Base-by-base conservation (phyloP, 2,113 vertebrate genomes). In the Cepphus grylle region DNA sequence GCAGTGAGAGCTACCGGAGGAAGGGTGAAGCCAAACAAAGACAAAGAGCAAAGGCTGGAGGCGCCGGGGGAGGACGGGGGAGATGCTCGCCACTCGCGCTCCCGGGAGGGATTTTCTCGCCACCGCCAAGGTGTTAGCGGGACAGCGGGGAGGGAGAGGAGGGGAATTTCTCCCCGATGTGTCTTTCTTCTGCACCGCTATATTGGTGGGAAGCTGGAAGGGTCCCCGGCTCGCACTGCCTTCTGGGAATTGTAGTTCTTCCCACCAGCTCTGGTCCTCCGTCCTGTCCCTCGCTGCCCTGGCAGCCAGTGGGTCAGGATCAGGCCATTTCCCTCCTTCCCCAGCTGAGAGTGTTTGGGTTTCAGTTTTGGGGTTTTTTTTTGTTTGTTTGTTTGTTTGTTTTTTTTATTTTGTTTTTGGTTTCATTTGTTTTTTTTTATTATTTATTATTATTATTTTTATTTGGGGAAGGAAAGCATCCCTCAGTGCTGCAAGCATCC, bases 231-330 rank as follows among this genome's bases (percentile, higher is more conserved):
- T 93, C 23, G n/a, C 55, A 18, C 36, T 72, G 95, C 91, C 90
- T 90, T 62, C 63, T 95, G 97, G 96, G 95, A 88, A 56, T 92
- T 92, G 95, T 96, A 92, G 94, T 95, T 20, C 63, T 67, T 15
- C 20, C 4, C 8, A 18, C 20, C 40, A 76, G 56, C 52, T 7
- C 45, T 38, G 45, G 16, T 52, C 8, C 65, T 56, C 7, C 18
- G 3, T 10, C 56, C 61, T 63, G 17, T 40, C 29, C 9, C 12
- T 20, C 23, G 2, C 11, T 32, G 42, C 20, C 49, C 36, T 7
- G 49, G 52, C 55, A 47, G 69, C 15, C 38, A 0, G 20, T 7
- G 15, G 38, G 34, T 27, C 76, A 56, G 47, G 32, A 56, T 77
- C 1, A 11, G 84, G 78, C 8, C 26, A 5, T 38, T 78, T 32